Conservation (phyloP, 64 coral and sea anemone species). For the Stichodactyla helianthus region DNA sequence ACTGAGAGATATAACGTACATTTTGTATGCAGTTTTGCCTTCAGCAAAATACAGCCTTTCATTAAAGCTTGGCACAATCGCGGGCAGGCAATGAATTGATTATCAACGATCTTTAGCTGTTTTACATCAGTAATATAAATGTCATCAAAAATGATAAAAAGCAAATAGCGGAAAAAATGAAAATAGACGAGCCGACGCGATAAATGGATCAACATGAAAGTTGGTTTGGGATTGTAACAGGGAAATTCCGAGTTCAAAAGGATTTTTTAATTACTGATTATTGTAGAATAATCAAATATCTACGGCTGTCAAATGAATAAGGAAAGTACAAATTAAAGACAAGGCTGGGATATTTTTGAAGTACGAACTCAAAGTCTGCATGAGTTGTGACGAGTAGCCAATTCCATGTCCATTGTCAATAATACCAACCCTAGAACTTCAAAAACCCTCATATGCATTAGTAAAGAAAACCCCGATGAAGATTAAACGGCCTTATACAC, state of each 20-base stretch:
- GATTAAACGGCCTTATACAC: too few relatives aligned
- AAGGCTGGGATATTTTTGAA: neutral
- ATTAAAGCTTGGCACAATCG: too few relatives aligned
- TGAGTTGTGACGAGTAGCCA: too few relatives aligned
- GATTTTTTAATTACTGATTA: neutral
- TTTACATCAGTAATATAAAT: neutral
- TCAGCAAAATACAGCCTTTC: too few relatives aligned
- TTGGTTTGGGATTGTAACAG: neutral
- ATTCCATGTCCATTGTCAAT: too few relatives aligned
- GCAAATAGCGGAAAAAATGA: neutral
- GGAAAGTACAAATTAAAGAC: neutral
- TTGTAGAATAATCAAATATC: neutral
- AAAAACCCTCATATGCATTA: too few relatives aligned
- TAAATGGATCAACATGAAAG: neutral
- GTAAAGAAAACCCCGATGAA: too few relatives aligned
- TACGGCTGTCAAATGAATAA: neutral
- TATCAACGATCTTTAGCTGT: neutral
- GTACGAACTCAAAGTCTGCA: neutral
- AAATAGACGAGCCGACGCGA: neutral
- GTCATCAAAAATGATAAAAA: neutral
- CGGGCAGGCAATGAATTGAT: neutral
- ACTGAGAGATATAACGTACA: too few relatives aligned
- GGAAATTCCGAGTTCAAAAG: neutral
- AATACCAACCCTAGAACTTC: too few relatives aligned
- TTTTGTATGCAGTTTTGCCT: too few relatives aligned